A percentile compares a stretch with the other conserved stretches of the same genome.
Evolutionary conservation across 2,797 vertebrate genomes (phyloP).

Genomic region (Acanthurus lineatus): DNA sequence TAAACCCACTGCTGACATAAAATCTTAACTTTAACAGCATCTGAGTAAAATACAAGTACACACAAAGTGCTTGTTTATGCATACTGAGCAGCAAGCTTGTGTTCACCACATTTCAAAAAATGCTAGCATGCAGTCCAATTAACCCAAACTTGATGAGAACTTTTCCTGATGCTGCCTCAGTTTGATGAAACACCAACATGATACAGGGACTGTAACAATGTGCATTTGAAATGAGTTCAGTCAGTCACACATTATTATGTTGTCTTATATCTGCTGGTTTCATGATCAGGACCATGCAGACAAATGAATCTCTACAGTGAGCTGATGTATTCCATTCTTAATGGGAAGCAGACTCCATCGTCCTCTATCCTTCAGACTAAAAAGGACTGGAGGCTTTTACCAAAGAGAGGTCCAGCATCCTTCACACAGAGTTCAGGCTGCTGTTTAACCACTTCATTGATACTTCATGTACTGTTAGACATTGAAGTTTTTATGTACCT

Average conservation of each 20-base stretch:
- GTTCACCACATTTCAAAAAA: no score
- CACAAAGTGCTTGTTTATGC: no score
- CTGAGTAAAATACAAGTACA: no score
- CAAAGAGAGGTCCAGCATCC: not conserved
- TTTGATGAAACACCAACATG: not conserved
- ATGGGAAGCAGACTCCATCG: not conserved
- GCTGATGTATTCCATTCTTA: not conserved
- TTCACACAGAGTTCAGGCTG: slow-evolving; percentile 7
- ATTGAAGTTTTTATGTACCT: slow-evolving; percentile 19
- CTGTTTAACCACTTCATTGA: not conserved
- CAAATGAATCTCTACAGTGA: not conserved
- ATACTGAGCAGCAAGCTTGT: no score
- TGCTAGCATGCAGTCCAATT: no score
- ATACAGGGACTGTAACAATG: slow-evolving; percentile 1
- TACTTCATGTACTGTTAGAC: not conserved
- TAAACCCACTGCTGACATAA: no score
- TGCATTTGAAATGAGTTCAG: slow-evolving; percentile 7
- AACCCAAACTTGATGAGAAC: no score
- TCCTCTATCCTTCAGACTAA: not conserved
- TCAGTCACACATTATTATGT: not conserved
- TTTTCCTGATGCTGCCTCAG: no score
- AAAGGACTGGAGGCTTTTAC: no score
- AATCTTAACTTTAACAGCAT: no score
- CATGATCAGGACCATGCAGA: slow-evolving; percentile 1
- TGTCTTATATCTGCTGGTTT: not conserved